phyloP scores from a whole-genome alignment of 2,113 vertebrate species.

The Cynopterus brachyotis region DNA sequence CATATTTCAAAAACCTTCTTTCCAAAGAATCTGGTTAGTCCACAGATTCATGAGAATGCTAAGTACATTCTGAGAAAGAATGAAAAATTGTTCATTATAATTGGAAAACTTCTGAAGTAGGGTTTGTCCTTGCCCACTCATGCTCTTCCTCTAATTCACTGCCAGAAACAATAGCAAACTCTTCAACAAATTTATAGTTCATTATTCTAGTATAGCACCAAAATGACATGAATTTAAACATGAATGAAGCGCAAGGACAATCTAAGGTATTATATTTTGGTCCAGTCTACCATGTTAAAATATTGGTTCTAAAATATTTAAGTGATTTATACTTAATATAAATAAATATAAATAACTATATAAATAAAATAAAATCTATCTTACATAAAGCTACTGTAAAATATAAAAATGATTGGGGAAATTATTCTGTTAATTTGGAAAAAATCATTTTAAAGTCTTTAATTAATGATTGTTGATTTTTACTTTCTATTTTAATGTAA shows the following conservation, averaged over 20 bases:
- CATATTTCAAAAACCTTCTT: slow-evolving; percentile 51
- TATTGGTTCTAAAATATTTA: background rate
- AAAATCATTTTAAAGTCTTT: background rate
- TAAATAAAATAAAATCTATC: background rate
- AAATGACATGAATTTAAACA: background rate
- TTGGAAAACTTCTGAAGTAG: background rate
- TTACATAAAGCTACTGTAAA: background rate
- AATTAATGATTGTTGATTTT: background rate
- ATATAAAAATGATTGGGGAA: background rate
- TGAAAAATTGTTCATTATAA: background rate
- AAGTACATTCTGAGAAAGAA: background rate
- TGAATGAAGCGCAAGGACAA: background rate
- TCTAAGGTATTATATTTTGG: background rate
- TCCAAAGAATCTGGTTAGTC: slow-evolving; percentile 38
- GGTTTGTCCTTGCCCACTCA: background rate
- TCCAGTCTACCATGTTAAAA: background rate
- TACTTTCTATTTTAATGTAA: background rate
- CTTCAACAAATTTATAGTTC: background rate
- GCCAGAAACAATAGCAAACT: background rate
- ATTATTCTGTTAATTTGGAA: background rate
- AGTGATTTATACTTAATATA: background rate
- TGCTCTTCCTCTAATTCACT: background rate
- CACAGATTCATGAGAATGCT: slow-evolving; percentile 27
- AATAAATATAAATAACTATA: background rate
- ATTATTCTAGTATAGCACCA: background rate